These are phyloP conservation scores for Mantis religiosa DNA, from an alignment of 2,888 invertebrate genomes.

Conservation along the genomic window DNA sequence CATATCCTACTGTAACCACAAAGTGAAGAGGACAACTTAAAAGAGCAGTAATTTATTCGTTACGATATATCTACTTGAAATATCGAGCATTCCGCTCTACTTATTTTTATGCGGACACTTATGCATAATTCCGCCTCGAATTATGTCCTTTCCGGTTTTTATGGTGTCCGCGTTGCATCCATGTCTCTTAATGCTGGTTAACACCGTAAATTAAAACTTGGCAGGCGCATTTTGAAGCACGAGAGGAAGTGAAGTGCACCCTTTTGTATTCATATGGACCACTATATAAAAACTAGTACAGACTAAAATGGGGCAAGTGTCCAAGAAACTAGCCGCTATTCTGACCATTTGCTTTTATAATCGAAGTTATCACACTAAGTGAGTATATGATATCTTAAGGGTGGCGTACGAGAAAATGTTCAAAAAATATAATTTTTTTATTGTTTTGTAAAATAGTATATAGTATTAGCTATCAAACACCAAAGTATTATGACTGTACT, in stretches of 20 bases:
- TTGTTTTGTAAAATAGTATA: too few species aligned
- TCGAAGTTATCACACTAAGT: too few species aligned
- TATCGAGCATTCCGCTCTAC: not conserved
- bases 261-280: not conserved
- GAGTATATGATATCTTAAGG: too few species aligned
- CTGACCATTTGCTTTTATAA: too few species aligned
- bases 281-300: not conserved
- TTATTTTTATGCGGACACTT: not conserved
- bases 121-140: not conserved
- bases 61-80: not conserved
- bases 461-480: too few species aligned
- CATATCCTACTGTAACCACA: not conserved
- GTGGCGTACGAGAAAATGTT: too few species aligned
- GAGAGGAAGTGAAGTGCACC: not conserved
- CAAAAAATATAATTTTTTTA: too few species aligned
- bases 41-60: not conserved
- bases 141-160: not conserved
- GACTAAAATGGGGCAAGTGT: not conserved
- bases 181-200: not conserved
- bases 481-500: too few species aligned
- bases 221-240: not conserved
- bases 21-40: not conserved
- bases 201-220: not conserved
- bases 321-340: not conserved
- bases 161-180: not conserved